phyloP scores from a whole-genome alignment of 2,797 vertebrate genomes.

The Nyctibius grandis region DNA sequence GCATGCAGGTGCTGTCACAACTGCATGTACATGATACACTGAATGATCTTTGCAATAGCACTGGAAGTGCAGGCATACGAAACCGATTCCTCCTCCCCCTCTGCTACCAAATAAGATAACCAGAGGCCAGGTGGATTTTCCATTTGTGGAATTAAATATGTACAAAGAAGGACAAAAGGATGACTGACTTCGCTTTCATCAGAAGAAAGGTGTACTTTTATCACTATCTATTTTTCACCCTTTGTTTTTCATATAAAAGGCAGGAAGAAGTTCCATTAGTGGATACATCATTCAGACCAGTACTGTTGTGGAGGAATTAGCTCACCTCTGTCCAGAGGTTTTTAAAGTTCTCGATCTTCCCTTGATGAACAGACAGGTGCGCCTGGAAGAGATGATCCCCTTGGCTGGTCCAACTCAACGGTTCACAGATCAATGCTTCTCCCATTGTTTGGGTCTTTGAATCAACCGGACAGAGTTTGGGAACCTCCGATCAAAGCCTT shows the following conservation, averaged over 20 bases:
- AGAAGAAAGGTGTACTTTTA: not conserved
- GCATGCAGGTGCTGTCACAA: not conserved
- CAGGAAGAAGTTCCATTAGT: not conserved
- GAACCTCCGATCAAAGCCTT: not conserved
- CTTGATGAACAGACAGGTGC: not conserved
- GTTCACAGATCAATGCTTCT: not conserved
- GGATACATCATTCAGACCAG: not conserved
- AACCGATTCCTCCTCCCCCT: rapidly evolving
- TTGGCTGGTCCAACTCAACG: not conserved
- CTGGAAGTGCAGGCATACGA: not conserved
- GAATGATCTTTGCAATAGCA: not conserved
- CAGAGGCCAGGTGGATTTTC: not conserved
- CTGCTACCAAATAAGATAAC: not conserved
- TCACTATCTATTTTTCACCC: not conserved
- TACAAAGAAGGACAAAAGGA: not conserved
- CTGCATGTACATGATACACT: rapidly evolving
- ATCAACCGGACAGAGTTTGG: not conserved
- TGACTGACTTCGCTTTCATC: not conserved
- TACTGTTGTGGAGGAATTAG: not conserved
- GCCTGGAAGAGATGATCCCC: not conserved
- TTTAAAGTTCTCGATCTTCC: not conserved
- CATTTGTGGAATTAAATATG: not conserved
- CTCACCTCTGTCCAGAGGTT: not conserved
- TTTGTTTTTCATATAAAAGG: not conserved
- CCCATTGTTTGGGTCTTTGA: not conserved